These are phyloP conservation scores for Brachyrhaphis roseni DNA, from an alignment of 2,797 vertebrate species.

Conservation along the genomic window DNA sequence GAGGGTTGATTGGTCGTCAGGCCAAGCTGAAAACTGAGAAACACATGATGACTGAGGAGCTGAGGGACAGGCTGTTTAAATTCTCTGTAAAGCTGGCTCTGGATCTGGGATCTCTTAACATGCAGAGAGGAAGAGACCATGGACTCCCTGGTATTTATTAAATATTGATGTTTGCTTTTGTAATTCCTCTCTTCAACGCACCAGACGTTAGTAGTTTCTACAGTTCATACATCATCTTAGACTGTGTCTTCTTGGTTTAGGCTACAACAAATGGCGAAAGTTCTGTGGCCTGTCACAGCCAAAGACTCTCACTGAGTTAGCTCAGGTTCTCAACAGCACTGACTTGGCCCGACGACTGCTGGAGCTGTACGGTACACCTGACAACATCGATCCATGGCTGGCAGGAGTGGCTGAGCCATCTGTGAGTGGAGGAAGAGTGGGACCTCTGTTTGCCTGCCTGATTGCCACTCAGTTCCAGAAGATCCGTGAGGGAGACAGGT, in stretches of 20 bases:
- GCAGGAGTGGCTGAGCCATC: conserved; percentile 86
- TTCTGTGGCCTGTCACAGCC: conserved; percentile 88
- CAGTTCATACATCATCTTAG: not conserved
- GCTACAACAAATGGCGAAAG: conserved; percentile 87
- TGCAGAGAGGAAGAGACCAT: conserved; percentile 89
- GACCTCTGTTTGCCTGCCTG: conserved; percentile 87
- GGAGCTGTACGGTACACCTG: conserved; percentile 79
- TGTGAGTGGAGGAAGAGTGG: conserved; percentile 82
- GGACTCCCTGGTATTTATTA: conserved; percentile 83
- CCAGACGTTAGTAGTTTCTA: not conserved
- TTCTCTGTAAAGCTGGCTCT: conserved; percentile 64
- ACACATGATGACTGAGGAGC: conserved; percentile 67
- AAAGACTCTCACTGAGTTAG: conserved; percentile 63
- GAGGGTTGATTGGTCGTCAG: conserved; percentile 67
- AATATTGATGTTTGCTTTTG: not conserved
- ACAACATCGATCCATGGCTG: conserved; percentile 91
- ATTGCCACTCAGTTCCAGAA: conserved; percentile 86
- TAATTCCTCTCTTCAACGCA: not conserved
- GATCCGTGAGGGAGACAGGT: conserved; percentile 88
- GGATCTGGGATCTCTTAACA: conserved; percentile 87
- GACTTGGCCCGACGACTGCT: conserved; percentile 78
- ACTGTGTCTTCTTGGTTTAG: conserved; percentile 58
- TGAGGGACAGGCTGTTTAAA: conserved; percentile 77
- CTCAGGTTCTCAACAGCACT: conserved; percentile 70
- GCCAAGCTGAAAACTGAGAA: conserved; percentile 77